Evolutionary conservation across 2,888 invertebrate genomes (phyloP).

Genomic region (Zonitis immaculata): DNA sequence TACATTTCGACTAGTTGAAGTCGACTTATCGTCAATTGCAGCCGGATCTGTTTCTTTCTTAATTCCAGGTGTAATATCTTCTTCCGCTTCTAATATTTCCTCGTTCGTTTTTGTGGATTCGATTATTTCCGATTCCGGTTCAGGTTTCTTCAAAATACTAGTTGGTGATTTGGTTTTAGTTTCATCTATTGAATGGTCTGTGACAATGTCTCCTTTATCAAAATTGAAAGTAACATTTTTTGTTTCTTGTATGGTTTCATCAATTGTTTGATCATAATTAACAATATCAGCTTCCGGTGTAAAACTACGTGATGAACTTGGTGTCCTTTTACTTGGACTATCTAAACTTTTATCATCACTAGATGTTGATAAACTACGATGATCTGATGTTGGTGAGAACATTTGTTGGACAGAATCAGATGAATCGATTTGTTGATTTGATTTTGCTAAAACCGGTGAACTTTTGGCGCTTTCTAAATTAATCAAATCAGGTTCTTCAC

Average conservation of each 20-base stretch:
- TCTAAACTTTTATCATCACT: conserved; percentile 13
- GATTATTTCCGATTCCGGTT: no score
- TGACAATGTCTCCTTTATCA: neutral
- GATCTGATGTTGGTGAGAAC: conserved; percentile 3
- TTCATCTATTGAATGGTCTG: neutral
- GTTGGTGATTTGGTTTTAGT: neutral
- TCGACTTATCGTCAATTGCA: conserved; percentile 20
- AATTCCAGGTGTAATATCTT: no score
- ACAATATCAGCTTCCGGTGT: neutral
- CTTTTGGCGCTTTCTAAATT: conserved; percentile 32
- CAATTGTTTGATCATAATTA: neutral
- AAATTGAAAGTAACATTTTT: conserved; percentile 15
- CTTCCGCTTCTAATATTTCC: neutral
- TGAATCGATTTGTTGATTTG: neutral
- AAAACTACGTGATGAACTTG: neutral
- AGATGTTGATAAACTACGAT: conserved; percentile 5
- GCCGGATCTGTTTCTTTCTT: neutral
- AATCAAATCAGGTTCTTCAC: conserved; percentile 32
- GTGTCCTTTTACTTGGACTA: conserved; percentile 5
- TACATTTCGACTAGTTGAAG: conserved; percentile 34
- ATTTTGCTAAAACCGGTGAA: conserved; percentile 23
- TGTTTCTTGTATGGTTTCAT: conserved; percentile 3
- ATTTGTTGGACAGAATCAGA: neutral
- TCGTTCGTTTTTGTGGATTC: no score
- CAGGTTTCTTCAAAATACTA: conserved; percentile 6